Conservation (phyloP, 2,888 invertebrate genomes). For the Lysandra coridon region DNA sequence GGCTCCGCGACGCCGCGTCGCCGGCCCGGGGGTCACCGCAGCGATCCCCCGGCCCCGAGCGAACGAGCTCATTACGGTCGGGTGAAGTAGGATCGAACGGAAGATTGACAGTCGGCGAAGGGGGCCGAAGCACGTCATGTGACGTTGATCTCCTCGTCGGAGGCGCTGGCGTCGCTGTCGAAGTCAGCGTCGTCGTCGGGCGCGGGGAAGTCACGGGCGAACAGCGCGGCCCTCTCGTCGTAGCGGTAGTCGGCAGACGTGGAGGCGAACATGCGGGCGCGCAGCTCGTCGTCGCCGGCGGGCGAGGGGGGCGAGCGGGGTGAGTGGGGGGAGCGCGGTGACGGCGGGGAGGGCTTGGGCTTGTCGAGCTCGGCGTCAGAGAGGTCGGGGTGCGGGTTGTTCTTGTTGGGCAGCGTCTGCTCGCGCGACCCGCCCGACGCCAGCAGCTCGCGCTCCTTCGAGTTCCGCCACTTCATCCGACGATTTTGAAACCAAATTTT, state of each 20-base stretch:
- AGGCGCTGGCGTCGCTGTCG: slow-evolving; percentile 83
- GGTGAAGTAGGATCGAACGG: background rate
- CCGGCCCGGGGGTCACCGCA: background rate
- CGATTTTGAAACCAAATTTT: slow-evolving; percentile 96
- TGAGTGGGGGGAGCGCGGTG: slow-evolving; percentile 80
- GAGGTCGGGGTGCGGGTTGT: slow-evolving; percentile 96
- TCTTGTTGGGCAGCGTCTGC: slow-evolving; percentile 97
- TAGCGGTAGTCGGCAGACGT: slow-evolving; percentile 62
- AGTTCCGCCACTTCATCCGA: slow-evolving; percentile 99
- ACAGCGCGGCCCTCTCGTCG: slow-evolving; percentile 63
- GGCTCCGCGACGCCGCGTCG: background rate
- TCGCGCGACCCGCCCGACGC: slow-evolving; percentile 96
- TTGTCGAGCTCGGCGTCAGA: slow-evolving; percentile 94
- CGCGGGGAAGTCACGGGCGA: slow-evolving; percentile 59
- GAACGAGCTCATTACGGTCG: background rate
- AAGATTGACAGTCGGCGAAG: background rate
- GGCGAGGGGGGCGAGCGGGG: slow-evolving; percentile 80
- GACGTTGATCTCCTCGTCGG: slow-evolving; percentile 92
- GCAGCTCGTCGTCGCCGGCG: slow-evolving; percentile 60
- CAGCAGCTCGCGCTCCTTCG: slow-evolving; percentile 95
- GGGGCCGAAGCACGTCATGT: slow-evolving; percentile 84
- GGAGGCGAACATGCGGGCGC: slow-evolving; percentile 60
- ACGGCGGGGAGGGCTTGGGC: slow-evolving; percentile 83
- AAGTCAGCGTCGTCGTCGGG: slow-evolving; percentile 70
- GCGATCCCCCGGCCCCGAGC: background rate